phyloP scores from a whole-genome alignment of 2,888 invertebrate genomes.

The Lydus trimaculatus region DNA sequence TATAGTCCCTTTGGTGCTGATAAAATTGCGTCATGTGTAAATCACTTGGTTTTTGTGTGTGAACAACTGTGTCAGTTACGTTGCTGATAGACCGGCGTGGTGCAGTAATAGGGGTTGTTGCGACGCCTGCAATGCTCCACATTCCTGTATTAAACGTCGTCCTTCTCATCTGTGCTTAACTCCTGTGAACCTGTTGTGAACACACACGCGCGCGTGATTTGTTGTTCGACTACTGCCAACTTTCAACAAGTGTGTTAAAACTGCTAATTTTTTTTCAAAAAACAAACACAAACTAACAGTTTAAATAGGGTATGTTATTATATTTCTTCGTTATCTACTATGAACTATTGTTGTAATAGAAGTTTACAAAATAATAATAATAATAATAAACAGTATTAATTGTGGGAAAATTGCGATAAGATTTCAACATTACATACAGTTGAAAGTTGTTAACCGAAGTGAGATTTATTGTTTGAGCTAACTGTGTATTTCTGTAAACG shows the following conservation, averaged over 20 bases:
- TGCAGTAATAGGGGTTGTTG: conserved; percentile 32
- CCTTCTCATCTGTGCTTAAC: conserved; percentile 11
- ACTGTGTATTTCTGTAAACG: neutral
- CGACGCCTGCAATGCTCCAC: conserved; percentile 36
- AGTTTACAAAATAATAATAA: neutral
- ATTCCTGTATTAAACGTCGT: conserved; percentile 21
- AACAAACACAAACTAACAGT: neutral
- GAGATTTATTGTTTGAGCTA: neutral
- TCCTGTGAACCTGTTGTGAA: conserved; percentile 18
- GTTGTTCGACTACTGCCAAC: conserved; percentile 19
- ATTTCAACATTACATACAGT: neutral
- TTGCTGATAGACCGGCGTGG: conserved; percentile 33
- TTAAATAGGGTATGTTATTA: conserved; percentile 9
- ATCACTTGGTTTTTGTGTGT: conserved; percentile 23
- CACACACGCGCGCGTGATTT: conserved; percentile 20
- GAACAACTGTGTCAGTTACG: conserved; percentile 27
- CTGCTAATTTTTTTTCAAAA: neutral
- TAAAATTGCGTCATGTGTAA: conserved; percentile 24
- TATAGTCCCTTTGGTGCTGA: conserved; percentile 6
- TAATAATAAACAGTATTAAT: neutral
- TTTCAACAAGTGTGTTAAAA: conserved; percentile 22
- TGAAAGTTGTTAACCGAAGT: conserved; percentile 1
- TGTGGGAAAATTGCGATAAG: neutral
- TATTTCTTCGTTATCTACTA: neutral
- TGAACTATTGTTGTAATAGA: neutral